Evolutionary conservation across 2,797 vertebrate species (phyloP), one percentile per base, ranked within the genome.

Genomic region (Distichodus sexfasciatus): DNA sequence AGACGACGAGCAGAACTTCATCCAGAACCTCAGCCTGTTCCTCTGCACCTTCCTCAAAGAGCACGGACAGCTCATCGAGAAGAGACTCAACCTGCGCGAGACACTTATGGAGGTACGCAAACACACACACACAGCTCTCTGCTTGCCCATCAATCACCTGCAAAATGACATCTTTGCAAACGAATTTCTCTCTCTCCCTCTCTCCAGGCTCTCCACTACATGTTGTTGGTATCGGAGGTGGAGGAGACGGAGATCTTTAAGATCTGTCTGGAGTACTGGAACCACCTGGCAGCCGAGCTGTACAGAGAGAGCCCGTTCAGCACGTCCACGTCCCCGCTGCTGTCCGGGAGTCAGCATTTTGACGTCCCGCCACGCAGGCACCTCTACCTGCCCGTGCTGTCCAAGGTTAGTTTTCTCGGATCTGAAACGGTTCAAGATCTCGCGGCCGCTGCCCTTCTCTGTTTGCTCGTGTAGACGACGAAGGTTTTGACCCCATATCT

Each of bases 191-290:
- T n/a, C 17, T 11, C 9, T 28, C 11, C 19, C 1, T 21, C 10
- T n/a, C 17, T 9, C 6, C 79, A 95, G 94, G 94, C 94, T 66
- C 91, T 95, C 73, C 94, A 95, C 83, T 95, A 94, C 76, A 98
- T 98, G 96, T 83, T 98, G 69, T 60, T 98, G 87, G 96, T 98
- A 53, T 98, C 96, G 7, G 96, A 98, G 89, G 95, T 98, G 63
- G 96, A 98, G 81, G 96, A 98, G 88, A 98, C 96, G 0, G 96
- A 98, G 89, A 98, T 98, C 78, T 98, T 98, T 76, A 98, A 98
- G 85, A 98, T 98, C 65, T 98, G 96, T 73, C 87, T 98, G 63
- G 96, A 98, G 75, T 98, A 98, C 82, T 98, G 96, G 96, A 98
- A 98, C 88, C 96, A 98, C 73, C 85, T 98, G 83, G 95, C 96